These are phyloP conservation scores for Nesogale talazaci DNA, from an alignment of 2,113 vertebrate species.

Conservation along the genomic window DNA sequence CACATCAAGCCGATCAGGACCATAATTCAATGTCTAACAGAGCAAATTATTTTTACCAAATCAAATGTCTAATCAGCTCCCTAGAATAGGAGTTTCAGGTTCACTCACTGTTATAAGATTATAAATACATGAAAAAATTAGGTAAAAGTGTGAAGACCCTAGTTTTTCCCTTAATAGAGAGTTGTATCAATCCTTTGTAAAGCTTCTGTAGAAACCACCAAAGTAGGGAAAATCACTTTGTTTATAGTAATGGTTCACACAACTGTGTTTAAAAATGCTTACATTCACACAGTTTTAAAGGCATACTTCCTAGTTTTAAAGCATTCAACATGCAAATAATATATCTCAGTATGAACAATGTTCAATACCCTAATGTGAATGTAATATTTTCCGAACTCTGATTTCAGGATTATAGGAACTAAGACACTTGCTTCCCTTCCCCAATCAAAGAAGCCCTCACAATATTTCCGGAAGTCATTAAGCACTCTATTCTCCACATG, in stretches of 20 bases:
- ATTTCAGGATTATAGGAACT: neutral
- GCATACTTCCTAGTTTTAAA: slow-evolving; percentile 21
- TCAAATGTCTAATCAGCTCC: neutral
- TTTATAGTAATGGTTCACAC: slow-evolving; percentile 36
- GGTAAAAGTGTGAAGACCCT: neutral
- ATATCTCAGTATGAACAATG: neutral
- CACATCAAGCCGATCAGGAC: neutral
- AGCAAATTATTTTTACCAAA: neutral
- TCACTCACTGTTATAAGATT: neutral
- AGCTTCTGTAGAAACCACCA: neutral
- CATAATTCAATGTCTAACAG: neutral
- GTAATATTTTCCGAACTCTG: neutral
- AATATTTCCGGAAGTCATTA: neutral
- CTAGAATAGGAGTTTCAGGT: neutral
- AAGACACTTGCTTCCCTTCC: neutral
- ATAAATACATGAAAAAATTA: neutral
- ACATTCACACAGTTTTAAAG: neutral
- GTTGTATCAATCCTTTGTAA: neutral
- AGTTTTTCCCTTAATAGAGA: slow-evolving; percentile 6
- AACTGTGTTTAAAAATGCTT: neutral
- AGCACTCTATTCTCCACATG: neutral
- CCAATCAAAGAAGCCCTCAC: neutral
- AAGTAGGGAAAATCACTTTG: slow-evolving; percentile 39
- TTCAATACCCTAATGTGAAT: neutral
- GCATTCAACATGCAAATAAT: neutral